These are phyloP conservation scores for Trichomalopsis sarcophagae DNA, from an alignment of 1,140 invertebrate species.

Conservation along the genomic window DNA sequence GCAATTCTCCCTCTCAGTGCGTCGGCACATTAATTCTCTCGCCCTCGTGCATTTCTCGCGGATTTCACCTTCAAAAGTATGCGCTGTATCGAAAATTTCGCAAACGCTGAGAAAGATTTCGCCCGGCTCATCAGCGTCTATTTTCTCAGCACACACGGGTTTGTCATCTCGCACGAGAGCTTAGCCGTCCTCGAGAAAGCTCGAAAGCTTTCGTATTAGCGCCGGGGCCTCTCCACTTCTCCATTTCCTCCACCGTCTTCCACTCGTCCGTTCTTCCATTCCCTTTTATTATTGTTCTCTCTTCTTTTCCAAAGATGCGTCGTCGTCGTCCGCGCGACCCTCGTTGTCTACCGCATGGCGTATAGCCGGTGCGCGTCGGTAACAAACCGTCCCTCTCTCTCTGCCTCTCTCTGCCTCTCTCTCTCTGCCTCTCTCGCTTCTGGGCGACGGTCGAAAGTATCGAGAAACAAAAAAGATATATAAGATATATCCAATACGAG, in stretches of 20 bases:
- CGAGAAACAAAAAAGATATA: conserved; percentile 63
- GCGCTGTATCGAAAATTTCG: neutral
- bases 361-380: neutral
- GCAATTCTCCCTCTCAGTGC: conserved; percentile 39
- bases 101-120: neutral
- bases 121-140: too few relatives aligned
- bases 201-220: conserved; percentile 62
- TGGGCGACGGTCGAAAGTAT: conserved; percentile 51
- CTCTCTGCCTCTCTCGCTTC: neutral
- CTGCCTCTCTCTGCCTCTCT: neutral
- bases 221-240: conserved; percentile 51
- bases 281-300: conserved; percentile 55
- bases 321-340: neutral
- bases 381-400: conserved; percentile 21
- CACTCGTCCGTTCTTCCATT: conserved; percentile 51
- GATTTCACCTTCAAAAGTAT: neutral
- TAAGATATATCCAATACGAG: conserved; percentile 35
- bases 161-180: conserved; percentile 7
- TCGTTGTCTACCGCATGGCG: conserved; percentile 6
- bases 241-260: conserved; percentile 40
- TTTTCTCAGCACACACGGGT: neutral
- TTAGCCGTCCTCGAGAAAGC: conserved; percentile 33
- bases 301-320: conserved; percentile 55
- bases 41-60: neutral
- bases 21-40: conserved; percentile 38